A percentile compares a stretch with the other conserved stretches of the same genome.
Evolutionary conservation across 2,113 vertebrate species (phyloP).

Genomic region (Zapus hudsonius): DNA sequence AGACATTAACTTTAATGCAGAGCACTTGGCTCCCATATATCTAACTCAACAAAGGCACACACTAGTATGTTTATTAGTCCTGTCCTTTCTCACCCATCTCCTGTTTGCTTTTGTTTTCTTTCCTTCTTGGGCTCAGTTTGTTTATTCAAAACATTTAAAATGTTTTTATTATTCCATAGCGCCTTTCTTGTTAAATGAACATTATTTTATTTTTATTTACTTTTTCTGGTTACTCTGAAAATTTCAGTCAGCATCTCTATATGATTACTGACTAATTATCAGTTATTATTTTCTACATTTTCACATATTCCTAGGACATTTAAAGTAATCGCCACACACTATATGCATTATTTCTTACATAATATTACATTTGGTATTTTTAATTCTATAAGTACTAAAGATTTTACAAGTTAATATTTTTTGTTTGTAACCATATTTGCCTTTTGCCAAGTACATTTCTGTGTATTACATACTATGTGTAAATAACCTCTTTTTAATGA

Average conservation of each 20-base stretch:
- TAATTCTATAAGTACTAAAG: too few relatives aligned
- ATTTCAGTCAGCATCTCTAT: neutral
- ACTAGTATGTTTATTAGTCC: neutral
- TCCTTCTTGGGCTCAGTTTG: neutral
- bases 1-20: neutral
- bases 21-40: neutral
- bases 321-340: neutral
- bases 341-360: neutral
- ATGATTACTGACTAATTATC: neutral
- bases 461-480: neutral
- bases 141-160: neutral
- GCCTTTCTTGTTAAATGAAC: neutral
- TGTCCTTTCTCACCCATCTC: neutral
- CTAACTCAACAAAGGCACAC: neutral
- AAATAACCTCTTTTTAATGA: neutral
- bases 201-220: neutral
- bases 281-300: constrained; percentile 28
- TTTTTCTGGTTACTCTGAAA: neutral
- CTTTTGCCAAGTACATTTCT: neutral
- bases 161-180: neutral
- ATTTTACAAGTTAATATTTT: neutral
- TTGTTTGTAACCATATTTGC: neutral
- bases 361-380: too few relatives aligned
- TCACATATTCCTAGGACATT: neutral
- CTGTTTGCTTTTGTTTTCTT: neutral